phyloP scores from a whole-genome alignment of 2,888 invertebrate species.

The Drosophila lacicola region DNA sequence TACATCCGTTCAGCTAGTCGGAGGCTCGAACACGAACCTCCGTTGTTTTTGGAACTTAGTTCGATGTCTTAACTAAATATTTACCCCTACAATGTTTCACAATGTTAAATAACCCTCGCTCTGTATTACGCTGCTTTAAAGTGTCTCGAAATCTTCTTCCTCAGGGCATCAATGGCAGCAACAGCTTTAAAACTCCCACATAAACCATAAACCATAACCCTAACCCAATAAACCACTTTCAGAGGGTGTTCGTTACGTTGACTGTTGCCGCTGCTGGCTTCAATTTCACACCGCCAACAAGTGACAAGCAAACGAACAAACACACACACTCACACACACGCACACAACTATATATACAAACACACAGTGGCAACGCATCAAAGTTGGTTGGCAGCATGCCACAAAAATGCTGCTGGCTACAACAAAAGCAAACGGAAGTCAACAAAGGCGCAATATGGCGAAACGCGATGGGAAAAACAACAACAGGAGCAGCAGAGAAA shows the following conservation, averaged over 20 bases:
- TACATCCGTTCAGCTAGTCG: no score
- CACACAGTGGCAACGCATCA: slow-evolving; percentile 62
- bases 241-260: slow-evolving; percentile 45
- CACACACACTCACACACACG: slow-evolving; percentile 1
- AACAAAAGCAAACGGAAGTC: slow-evolving; percentile 45
- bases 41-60: no score
- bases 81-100: not conserved
- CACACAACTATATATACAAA: slow-evolving; percentile 9
- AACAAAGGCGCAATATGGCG: slow-evolving; percentile 51
- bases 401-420: slow-evolving; percentile 61
- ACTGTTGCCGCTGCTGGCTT: slow-evolving; percentile 56
- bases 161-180: not conserved
- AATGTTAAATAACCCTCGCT: not conserved
- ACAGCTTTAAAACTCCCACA: slow-evolving; percentile 22
- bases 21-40: no score
- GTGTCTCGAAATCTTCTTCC: not conserved
- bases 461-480: slow-evolving; percentile 36
- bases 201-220: slow-evolving; percentile 46
- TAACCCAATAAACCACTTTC: slow-evolving; percentile 73
- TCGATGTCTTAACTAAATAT: not conserved
- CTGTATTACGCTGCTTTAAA: slow-evolving; percentile 2
- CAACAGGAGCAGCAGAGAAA: slow-evolving; percentile 13
- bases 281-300: slow-evolving; percentile 76
- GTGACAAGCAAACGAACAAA: slow-evolving; percentile 65
- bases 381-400: slow-evolving; percentile 73